These are phyloP conservation scores for Hydrolagus affinis DNA, from an alignment of 2,113 vertebrate species.

Conservation along the genomic window DNA sequence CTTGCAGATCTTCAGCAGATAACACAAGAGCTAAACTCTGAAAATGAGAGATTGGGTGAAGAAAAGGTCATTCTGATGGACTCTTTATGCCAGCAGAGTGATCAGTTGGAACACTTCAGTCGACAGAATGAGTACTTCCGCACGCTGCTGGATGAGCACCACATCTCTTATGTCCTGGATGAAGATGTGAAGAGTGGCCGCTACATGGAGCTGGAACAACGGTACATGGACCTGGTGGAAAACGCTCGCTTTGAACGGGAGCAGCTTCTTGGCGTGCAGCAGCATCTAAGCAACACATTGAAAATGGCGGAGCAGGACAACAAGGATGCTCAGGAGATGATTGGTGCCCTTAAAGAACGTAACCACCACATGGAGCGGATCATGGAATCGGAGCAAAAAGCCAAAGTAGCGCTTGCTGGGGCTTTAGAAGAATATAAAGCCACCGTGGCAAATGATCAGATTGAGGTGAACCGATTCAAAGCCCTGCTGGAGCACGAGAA, in stretches of 20 bases:
- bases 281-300: constrained; percentile 86
- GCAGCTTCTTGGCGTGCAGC: constrained; percentile 86
- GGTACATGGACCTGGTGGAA: constrained; percentile 79
- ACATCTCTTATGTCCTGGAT: constrained; percentile 70
- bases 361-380: constrained; percentile 88
- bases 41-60: constrained; percentile 87
- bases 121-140: constrained; percentile 83
- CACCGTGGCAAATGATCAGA: constrained; percentile 69
- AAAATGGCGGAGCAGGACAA: constrained; percentile 96
- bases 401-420: constrained; percentile 58
- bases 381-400: constrained; percentile 77
- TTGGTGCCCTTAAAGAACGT: constrained; percentile 77
- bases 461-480: constrained; percentile 74
- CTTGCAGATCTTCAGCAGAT: constrained; percentile 87
- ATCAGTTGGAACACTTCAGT: constrained; percentile 78
- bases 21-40: constrained; percentile 84
- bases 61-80: constrained; percentile 91
- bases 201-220: constrained; percentile 88
- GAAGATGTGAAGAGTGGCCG: constrained; percentile 86
- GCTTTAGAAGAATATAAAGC: constrained; percentile 76
- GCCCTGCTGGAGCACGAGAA: constrained; percentile 83
- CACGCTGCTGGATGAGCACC: constrained; percentile 78
- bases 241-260: constrained; percentile 84
- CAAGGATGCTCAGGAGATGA: constrained; percentile 85
- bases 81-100: constrained; percentile 86